Evolutionary conservation across 2,113 vertebrate genomes (phyloP).

Genomic region (Antennarius striatus): DNA sequence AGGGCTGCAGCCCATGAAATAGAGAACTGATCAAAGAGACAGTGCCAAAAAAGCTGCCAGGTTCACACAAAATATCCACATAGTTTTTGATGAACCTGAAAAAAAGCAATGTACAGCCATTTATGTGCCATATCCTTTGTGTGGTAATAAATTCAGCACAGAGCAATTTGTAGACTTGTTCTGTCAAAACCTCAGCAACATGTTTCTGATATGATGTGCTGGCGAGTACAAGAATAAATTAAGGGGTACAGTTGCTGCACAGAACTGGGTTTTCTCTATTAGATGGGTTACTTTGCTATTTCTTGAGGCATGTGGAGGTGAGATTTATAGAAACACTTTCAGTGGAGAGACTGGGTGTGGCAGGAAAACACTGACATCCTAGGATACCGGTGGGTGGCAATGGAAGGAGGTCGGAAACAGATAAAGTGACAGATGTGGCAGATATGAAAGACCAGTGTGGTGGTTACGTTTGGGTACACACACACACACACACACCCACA

Average conservation of each 20-base stretch:
- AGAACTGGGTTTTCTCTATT: constrained; percentile 30
- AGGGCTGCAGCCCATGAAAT: constrained; percentile 20
- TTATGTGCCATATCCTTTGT: constrained; percentile 26
- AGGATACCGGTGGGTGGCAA: constrained; percentile 54
- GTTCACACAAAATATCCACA: constrained; percentile 38
- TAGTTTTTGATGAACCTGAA: constrained; percentile 28
- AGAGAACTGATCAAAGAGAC: constrained; percentile 48
- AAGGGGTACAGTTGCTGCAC: constrained; percentile 13
- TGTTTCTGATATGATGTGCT: neutral
- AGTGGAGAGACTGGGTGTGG: constrained; percentile 30
- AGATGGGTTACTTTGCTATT: constrained; percentile 37
- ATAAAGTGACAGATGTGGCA: constrained; percentile 53
- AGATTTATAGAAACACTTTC: constrained; percentile 50
- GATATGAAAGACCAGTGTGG: constrained; percentile 44
- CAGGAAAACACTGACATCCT: constrained; percentile 41
- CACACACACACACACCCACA: neutral
- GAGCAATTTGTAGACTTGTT: constrained; percentile 27
- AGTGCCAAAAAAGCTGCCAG: constrained; percentile 27
- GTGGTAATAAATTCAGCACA: constrained; percentile 3
- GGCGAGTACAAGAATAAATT: constrained; percentile 25
- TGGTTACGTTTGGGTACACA: constrained; percentile 39
- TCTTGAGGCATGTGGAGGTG: constrained; percentile 46
- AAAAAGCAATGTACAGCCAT: constrained; percentile 5
- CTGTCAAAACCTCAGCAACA: constrained; percentile 7
- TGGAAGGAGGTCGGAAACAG: constrained; percentile 35